phyloP scores from a whole-genome alignment of 1,140 invertebrate genomes.

The Metopolophium dirhodum region DNA sequence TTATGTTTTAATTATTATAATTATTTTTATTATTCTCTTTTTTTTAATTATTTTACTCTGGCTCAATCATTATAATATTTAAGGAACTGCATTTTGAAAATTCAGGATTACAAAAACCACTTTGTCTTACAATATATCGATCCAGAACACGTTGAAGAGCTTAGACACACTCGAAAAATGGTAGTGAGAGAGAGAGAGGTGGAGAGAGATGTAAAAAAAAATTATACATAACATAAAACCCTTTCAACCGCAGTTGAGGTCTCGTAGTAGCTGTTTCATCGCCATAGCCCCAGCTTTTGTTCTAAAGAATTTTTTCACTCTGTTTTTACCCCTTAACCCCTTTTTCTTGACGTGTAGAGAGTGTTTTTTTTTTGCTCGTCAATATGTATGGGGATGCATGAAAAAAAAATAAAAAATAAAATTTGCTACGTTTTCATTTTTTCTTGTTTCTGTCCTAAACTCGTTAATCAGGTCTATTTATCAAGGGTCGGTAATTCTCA shows the following conservation, averaged over 20 bases:
- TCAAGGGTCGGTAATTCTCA: not conserved
- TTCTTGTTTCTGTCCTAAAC: not conserved
- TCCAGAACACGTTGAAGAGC: conserved; percentile 41
- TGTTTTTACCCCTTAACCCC: conserved; percentile 11
- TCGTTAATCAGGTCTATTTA: not conserved
- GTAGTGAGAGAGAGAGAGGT: not conserved
- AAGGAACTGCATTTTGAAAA: not conserved
- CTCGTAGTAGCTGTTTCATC: conserved; percentile 37
- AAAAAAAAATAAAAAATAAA: not conserved
- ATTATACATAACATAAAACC: conserved; percentile 26
- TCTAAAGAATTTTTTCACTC: conserved; percentile 44
- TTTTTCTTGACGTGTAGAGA: not conserved
- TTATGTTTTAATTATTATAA: not conserved
- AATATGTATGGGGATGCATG: not conserved
- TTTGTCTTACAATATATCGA: conserved; percentile 24
- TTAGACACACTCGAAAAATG: conserved; percentile 30
- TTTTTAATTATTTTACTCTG: no score
- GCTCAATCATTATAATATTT: not conserved
- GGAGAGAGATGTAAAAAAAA: conserved; percentile 9
- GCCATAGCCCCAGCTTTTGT: conserved; percentile 39
- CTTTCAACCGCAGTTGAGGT: conserved; percentile 32
- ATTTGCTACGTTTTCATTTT: not conserved
- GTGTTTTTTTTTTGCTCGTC: conserved; percentile 27
- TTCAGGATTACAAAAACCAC: conserved; percentile 2
- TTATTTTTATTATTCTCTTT: not conserved